Conservation (phyloP, 2,888 invertebrate species). For the Colostygia pectinataria region DNA sequence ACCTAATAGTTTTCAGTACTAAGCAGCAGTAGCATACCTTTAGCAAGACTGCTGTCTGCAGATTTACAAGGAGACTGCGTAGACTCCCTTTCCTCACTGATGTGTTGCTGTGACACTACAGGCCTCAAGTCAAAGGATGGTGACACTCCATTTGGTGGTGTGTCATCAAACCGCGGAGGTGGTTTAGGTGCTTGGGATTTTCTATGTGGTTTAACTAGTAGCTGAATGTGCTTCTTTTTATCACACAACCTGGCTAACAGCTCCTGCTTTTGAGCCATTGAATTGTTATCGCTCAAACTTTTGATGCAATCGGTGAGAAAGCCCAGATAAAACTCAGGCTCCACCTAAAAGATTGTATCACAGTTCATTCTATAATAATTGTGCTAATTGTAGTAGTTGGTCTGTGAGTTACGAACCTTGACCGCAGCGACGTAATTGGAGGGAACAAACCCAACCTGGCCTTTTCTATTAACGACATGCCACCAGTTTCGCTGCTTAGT, state of each 20-base stretch:
- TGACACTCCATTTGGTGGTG: conserved; percentile 75
- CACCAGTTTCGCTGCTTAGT: conserved; percentile 94
- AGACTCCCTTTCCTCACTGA: conserved; percentile 64
- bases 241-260: conserved; percentile 85
- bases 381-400: conserved; percentile 35
- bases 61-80: conserved; percentile 59
- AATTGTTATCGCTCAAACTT: conserved; percentile 72
- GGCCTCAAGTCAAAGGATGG: conserved; percentile 75
- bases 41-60: conserved; percentile 44
- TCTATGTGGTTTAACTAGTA: conserved; percentile 54
- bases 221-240: conserved; percentile 84
- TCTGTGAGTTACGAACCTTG: conserved; percentile 80
- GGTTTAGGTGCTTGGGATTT: conserved; percentile 73
- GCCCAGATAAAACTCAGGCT: conserved; percentile 87
- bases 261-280: conserved; percentile 84
- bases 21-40: conserved; percentile 31
- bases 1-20: too few species aligned
- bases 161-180: conserved; percentile 70
- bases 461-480: conserved; percentile 92
- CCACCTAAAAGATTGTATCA: conserved; percentile 73
- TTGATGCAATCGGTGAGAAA: conserved; percentile 88
- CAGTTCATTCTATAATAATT: conserved; percentile 10
- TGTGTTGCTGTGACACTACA: conserved; percentile 74
- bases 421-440: conserved; percentile 92
- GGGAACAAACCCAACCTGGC: conserved; percentile 92